Evolutionary conservation across 2,797 vertebrate species (phyloP).

Genomic region (Salmo trutta): DNA sequence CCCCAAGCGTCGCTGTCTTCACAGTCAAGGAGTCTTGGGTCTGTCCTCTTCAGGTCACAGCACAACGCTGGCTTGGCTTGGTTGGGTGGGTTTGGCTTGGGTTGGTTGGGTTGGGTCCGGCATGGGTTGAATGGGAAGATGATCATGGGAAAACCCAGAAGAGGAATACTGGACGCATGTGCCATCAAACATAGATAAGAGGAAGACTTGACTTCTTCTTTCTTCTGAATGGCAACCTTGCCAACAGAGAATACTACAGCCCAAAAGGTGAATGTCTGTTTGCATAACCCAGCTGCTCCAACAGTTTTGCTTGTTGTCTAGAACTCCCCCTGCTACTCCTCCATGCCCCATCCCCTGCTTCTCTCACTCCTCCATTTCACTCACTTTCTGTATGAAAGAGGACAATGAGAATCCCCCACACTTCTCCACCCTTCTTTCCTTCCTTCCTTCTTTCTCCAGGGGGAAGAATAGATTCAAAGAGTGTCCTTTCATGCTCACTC

Average conservation of each 20-base stretch:
- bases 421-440: background rate
- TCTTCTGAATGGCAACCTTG: too few relatives aligned
- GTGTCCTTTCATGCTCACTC: constrained; percentile 27
- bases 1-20: background rate
- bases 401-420: background rate
- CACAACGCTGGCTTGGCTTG: background rate
- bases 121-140: too few relatives aligned
- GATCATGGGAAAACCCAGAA: too few relatives aligned
- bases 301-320: background rate
- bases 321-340: background rate
- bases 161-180: too few relatives aligned
- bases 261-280: too few relatives aligned
- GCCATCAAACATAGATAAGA: too few relatives aligned
- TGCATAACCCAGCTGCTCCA: too few relatives aligned
- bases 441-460: background rate
- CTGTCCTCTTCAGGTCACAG: background rate
- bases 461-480: constrained; percentile 30
- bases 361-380: constrained; percentile 16
- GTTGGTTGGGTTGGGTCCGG: too few relatives aligned
- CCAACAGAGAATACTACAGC: too few relatives aligned
- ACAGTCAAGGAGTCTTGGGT: background rate
- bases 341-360: background rate
- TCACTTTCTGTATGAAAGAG: constrained; percentile 1
- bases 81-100: constrained; percentile 4
- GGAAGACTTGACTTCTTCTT: too few relatives aligned